phyloP scores from a whole-genome alignment of 1,140 invertebrate species.

The Temnothorax nylanderi region DNA sequence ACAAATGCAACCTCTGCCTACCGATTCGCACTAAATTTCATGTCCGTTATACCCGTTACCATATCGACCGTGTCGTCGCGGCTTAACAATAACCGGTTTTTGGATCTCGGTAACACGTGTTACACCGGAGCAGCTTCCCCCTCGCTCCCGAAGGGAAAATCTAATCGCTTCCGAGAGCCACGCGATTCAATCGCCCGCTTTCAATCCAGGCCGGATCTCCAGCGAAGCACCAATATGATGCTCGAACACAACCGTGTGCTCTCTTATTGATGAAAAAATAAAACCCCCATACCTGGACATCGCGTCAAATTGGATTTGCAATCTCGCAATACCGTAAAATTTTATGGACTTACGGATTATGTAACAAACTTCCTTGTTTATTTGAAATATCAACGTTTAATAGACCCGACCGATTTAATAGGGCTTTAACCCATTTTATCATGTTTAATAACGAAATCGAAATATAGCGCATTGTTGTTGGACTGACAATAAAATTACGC shows the following conservation, averaged over 20 bases:
- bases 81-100: slow-evolving; percentile 54
- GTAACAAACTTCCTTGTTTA: slow-evolving; percentile 23
- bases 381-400: slow-evolving; percentile 39
- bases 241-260: slow-evolving; percentile 16
- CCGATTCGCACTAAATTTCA: slow-evolving; percentile 26
- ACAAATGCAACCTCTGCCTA: slow-evolving; percentile 9
- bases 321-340: slow-evolving; percentile 38
- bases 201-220: slow-evolving; percentile 39
- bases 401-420: slow-evolving; percentile 15
- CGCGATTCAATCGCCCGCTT: slow-evolving; percentile 50
- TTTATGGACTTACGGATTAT: slow-evolving; percentile 18
- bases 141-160: slow-evolving; percentile 37
- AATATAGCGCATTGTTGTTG: neutral
- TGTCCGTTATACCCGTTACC: slow-evolving; percentile 1
- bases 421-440: slow-evolving; percentile 11
- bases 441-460: slow-evolving; percentile 8
- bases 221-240: slow-evolving; percentile 34
- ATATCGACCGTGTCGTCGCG: slow-evolving; percentile 32
- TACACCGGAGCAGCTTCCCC: neutral
- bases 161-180: slow-evolving; percentile 35
- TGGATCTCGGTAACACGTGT: slow-evolving; percentile 37
- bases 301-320: slow-evolving; percentile 41
- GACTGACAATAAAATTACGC: slow-evolving; percentile 8
- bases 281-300: slow-evolving; percentile 27
- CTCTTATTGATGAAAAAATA: slow-evolving; percentile 50